A percentile compares a stretch with the other conserved stretches of the same genome.
These are phyloP conservation scores for Troglohyphantes excavatus DNA, from an alignment of 2,888 invertebrate species.

Conservation along the genomic window DNA sequence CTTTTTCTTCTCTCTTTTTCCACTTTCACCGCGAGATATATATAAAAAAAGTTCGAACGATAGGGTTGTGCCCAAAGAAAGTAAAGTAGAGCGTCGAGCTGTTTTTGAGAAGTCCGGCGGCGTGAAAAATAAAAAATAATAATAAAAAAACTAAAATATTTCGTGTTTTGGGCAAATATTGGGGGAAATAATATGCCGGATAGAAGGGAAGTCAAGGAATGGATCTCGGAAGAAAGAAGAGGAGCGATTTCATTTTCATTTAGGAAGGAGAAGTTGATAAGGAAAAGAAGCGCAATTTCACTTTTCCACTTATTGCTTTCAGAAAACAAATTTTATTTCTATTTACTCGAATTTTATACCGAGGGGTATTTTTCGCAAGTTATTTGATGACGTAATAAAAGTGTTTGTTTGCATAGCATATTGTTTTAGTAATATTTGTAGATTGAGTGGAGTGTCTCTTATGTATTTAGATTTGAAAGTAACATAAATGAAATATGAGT, in stretches of 20 bases:
- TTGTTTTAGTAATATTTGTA: too few relatives aligned
- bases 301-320: background rate
- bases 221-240: background rate
- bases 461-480: background rate
- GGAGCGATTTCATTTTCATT: background rate
- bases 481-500: background rate
- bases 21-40: slow-evolving; percentile 25
- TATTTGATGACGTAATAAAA: too few relatives aligned
- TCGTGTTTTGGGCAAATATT: slow-evolving; percentile 38
- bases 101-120: slow-evolving; percentile 37
- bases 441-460: too few relatives aligned
- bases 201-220: slow-evolving; percentile 13
- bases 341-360: too few relatives aligned
- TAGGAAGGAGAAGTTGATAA: background rate
- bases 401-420: too few relatives aligned
- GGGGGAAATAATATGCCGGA: slow-evolving; percentile 23
- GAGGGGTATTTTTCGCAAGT: too few relatives aligned
- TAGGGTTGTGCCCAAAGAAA: slow-evolving; percentile 57
- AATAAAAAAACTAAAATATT: slow-evolving; percentile 19
- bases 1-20: slow-evolving; percentile 14
- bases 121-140: background rate
- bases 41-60: slow-evolving; percentile 42
- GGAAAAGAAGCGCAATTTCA: slow-evolving; percentile 1
- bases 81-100: background rate
- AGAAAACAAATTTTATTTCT: background rate